Evolutionary conservation across 2,113 vertebrate genomes (phyloP), one percentile per base, ranked within the genome.

Genomic region (Bos javanicus): DNA sequence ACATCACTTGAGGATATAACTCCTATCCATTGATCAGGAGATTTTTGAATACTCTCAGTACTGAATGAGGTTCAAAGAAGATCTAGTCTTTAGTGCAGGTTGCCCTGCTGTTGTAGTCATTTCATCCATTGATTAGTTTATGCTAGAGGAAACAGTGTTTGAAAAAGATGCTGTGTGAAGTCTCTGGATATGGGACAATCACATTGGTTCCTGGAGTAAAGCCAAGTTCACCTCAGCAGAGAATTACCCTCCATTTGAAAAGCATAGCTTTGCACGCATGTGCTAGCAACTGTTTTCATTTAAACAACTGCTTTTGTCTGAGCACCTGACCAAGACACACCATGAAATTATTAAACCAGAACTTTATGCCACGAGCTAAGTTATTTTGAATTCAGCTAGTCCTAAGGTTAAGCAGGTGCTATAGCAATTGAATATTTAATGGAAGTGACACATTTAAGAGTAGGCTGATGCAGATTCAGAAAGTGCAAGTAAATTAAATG

Each of bases 401-500:
- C 78, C 64, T 96, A 93, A 90, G 64, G 28, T 96, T 96, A 96
- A 64, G 43, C 94, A 97, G 92, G 83, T 94, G 92, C 78, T 91
- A 39, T n/a, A 59, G 56, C 59, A 96, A 87, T 86, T 39, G 64
- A 96, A 93, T 87, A 82, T 89, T 96, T 54, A 86, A 97, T 96
- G 74, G 56, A 93, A 93, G 71, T 93, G 92, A 96, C 92, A 97
- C 90, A 97, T 92, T 91, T 90, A 96, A 54, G 87, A 97, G 87
- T 93, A 67, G 87, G 92, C 71, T 97, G 95, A 97, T 93, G 80
- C 87, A 97, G 81, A 94, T 97, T 89, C 87, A 97, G 94, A 96
- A 97, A 96, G 56, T 57, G 81, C 52, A 93, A 97, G 83, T 88
- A 96, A 95, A 91, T 97, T 97, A 96, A 95, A 93, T 54, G 94